phyloP scores from a whole-genome alignment of 2,797 vertebrate genomes.

The Rhynchotus rufescens region DNA sequence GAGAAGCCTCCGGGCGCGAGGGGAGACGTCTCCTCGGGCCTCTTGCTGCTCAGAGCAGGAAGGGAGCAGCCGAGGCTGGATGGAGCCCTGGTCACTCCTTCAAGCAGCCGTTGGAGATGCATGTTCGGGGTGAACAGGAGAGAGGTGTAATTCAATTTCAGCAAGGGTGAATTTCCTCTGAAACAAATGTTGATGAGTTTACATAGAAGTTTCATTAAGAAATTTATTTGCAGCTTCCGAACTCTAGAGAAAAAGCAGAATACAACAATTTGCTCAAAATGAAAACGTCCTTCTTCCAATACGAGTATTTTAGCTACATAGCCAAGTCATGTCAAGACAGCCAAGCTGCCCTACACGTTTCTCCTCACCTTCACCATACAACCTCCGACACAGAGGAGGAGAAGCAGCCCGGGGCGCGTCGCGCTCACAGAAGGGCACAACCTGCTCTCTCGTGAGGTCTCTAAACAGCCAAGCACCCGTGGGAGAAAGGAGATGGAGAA shows the following conservation, averaged over 20 bases:
- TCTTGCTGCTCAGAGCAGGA: not conserved
- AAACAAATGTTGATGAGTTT: not conserved
- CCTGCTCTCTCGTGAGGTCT: not conserved
- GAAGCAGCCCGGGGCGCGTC: not conserved
- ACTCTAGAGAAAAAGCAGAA: not conserved
- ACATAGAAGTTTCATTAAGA: not conserved
- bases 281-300: not conserved
- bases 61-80: not conserved
- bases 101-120: not conserved
- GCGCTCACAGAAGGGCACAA: not conserved
- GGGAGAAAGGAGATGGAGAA: not conserved
- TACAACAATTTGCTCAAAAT: not conserved
- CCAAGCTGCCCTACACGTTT: not conserved
- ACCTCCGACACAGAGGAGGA: not conserved
- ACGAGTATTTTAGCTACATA: not conserved
- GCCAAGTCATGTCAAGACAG: not conserved
- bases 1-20: accelerated
- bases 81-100: not conserved
- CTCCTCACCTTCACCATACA: not conserved
- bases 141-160: not conserved
- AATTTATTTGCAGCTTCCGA: not conserved
- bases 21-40: not conserved
- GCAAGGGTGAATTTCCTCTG: not conserved
- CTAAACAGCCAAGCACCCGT: not conserved
- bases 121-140: not conserved